A percentile compares a stretch with the other conserved stretches of the same genome.
Conservation (phyloP, 1,140 invertebrate genomes). For the Aphelinus certus region DNA sequence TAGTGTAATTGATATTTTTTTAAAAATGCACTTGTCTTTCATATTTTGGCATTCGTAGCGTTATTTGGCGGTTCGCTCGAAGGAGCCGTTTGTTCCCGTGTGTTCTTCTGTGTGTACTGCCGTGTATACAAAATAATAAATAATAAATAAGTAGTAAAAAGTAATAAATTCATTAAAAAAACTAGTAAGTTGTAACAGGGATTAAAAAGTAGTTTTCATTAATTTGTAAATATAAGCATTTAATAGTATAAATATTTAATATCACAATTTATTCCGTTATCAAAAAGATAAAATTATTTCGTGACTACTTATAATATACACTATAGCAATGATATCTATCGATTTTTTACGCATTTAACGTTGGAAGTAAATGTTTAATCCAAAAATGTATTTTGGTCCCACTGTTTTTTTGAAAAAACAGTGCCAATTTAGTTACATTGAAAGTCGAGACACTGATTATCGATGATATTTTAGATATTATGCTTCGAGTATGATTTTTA, state of each 20-base stretch:
- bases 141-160: too few species aligned
- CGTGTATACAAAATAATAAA: too few species aligned
- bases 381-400: conserved; percentile 34
- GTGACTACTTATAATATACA: conserved; percentile 32
- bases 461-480: too few species aligned
- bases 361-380: neutral
- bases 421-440: neutral
- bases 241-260: conserved; percentile 33
- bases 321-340: conserved; percentile 20
- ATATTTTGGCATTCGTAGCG: too few species aligned
- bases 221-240: conserved; percentile 35
- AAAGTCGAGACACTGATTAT: too few species aligned
- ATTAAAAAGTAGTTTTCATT: conserved; percentile 12
- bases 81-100: too few species aligned
- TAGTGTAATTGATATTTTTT: too few species aligned
- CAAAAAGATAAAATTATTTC: conserved; percentile 37
- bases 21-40: too few species aligned
- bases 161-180: neutral
- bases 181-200: conserved; percentile 2
- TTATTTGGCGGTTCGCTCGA: too few species aligned
- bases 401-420: conserved; percentile 8
- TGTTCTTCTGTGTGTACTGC: too few species aligned
- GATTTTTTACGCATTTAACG: conserved; percentile 14
- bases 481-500: too few species aligned
- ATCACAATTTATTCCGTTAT: conserved; percentile 37